Percentiles rank a stretch among this genome's conserved stretches.
Conservation (phyloP, 2,113 vertebrate species). For the Apaloderma vittatum region DNA sequence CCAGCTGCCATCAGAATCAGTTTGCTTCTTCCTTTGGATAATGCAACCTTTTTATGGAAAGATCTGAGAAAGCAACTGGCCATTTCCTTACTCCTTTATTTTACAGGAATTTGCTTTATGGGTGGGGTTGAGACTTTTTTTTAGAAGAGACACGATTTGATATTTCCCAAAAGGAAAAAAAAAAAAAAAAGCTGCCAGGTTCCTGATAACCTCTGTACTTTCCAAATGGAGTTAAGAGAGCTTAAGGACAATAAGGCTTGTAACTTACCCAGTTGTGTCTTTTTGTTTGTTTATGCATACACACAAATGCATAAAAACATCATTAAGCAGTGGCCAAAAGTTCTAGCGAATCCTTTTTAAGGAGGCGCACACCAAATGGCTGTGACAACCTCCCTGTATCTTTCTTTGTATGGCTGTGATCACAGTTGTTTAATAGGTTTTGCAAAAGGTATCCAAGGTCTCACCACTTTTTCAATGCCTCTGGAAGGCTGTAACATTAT, state of each 20-base stretch:
- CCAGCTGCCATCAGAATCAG: background rate
- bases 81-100: background rate
- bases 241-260: background rate
- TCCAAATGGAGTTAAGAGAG: background rate
- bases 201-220: background rate
- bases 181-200: background rate
- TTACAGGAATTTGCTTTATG: background rate
- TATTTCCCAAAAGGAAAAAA: background rate
- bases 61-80: background rate
- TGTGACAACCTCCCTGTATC: accelerated
- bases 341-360: background rate
- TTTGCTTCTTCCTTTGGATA: background rate
- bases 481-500: background rate
- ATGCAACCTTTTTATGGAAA: background rate
- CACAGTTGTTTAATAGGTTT: background rate
- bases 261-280: background rate
- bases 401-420: background rate
- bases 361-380: background rate
- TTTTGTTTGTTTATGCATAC: background rate
- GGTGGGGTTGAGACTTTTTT: background rate
- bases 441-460: background rate
- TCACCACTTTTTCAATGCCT: background rate
- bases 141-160: background rate
- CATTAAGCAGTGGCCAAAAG: background rate
- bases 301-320: background rate